phyloP scores from a whole-genome alignment of 1,140 invertebrate genomes.

The Elysia chlorotica region DNA sequence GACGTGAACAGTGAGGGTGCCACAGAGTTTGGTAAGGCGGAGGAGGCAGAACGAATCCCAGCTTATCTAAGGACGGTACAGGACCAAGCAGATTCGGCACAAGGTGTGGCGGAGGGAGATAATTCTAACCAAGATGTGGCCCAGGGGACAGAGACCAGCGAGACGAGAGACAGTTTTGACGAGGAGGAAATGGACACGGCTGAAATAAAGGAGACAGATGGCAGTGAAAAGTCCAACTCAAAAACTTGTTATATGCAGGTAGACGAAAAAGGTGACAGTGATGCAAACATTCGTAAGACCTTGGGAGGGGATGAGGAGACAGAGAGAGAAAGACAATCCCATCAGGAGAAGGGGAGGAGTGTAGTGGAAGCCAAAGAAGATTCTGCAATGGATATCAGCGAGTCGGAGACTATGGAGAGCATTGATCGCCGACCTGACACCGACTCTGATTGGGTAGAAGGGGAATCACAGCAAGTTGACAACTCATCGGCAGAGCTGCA shows the following conservation, averaged over 20 bases:
- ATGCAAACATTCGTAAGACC: too few relatives aligned
- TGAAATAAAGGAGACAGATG: neutral
- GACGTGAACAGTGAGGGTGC: neutral
- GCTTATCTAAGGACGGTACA: neutral
- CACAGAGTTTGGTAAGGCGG: neutral
- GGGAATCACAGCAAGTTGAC: neutral
- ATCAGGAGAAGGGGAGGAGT: constrained; percentile 4
- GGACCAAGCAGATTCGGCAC: neutral
- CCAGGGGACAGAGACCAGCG: neutral
- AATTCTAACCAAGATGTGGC: constrained; percentile 7
- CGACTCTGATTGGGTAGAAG: too few relatives aligned
- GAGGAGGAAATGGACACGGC: neutral
- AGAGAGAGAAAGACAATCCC: constrained; percentile 4
- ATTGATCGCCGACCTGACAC: too few relatives aligned
- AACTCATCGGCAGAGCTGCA: neutral
- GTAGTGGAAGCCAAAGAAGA: neutral
- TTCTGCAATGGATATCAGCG: neutral
- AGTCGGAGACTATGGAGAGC: neutral
- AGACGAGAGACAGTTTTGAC: neutral
- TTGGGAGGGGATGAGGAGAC: neutral
- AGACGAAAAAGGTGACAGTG: too few relatives aligned
- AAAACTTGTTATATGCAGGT: too few relatives aligned
- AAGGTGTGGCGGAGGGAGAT: constrained; percentile 18
- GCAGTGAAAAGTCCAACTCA: too few relatives aligned
- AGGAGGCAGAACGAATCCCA: neutral